Base-by-base conservation (phyloP, 1,140 invertebrate species). In the Adoxophyes honmai region DNA sequence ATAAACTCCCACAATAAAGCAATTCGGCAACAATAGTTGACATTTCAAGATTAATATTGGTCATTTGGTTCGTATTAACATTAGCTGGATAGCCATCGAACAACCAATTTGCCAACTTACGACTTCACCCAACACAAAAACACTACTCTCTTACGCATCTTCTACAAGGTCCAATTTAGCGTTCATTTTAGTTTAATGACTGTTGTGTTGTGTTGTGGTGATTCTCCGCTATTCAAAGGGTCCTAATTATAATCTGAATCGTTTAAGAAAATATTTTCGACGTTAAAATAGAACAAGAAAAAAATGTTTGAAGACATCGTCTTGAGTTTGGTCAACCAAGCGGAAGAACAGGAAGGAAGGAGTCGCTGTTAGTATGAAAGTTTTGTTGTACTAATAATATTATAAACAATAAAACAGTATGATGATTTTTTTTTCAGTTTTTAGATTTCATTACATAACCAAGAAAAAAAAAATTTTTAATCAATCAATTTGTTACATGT, bases 181-280 rank as follows among this genome's bases (percentile, higher is more conserved):
- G 21, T 28, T 21, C n/a, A 48, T 28, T 1, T 7, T 21, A 48
- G 6, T 21, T 48, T 48, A 2, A 16, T 48, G 18, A 33, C 16
- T n/a, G 5, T 21, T 34, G 13, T 44, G 13, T 18, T 42, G 14
- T 33, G 10, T 55, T 51, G 34, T 61, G 39, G 68, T 69, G 34
- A 48, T 64, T 67, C 59, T 66, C 60, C 64, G 63, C 67, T 61
- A 69, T 78, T 78, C 66, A 81, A 82, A 84, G 59, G 63, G 56
- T 71, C 70, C 78, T 81, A 86, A 86, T 86, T 86, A 84, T 83
- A 83, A 80, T 82, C 78, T 82, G 73, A 83, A 84, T 78, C 76
- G 83, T 83, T 86, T 84, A 83, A 57, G 66, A 77, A 82, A 86
- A 86, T 86, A 82, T 83, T 83, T 84, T 84, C 78, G 76, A 75